phyloP scores from a whole-genome alignment of 35 echinoderm and acorn worm genomes.

The Heliocidaris erythrogramma region DNA sequence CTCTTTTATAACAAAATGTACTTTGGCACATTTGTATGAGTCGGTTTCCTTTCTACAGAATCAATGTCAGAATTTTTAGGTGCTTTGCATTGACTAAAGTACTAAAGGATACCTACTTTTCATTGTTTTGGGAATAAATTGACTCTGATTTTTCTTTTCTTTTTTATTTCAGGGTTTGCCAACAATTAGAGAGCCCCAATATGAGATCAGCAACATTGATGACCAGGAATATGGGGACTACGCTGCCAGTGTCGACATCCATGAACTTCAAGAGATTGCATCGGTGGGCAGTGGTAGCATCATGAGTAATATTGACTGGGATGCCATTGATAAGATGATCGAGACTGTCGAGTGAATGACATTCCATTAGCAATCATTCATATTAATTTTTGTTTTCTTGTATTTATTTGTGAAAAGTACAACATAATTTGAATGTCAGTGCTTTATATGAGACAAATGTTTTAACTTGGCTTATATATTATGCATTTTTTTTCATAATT shows the following conservation, averaged over 20 bases:
- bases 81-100: too few species aligned
- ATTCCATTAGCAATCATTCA: background rate
- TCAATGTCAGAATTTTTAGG: too few species aligned
- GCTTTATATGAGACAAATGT: background rate
- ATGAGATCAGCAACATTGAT: background rate
- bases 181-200: conserved; percentile 1
- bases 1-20: too few species aligned
- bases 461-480: background rate
- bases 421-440: background rate
- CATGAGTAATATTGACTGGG: conserved; percentile 89
- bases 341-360: conserved; percentile 63
- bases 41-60: too few species aligned
- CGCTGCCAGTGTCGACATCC: conserved; percentile 73
- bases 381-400: background rate
- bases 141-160: too few species aligned
- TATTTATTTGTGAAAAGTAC: background rate
- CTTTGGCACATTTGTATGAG: too few species aligned
- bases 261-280: conserved; percentile 83
- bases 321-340: conserved; percentile 83
- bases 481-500: too few species aligned
- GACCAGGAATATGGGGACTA: conserved; percentile 63
- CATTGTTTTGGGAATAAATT: too few species aligned
- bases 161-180: background rate
- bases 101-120: too few species aligned
- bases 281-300: conserved; percentile 86